phyloP scores from a whole-genome alignment of 2,113 vertebrate species.

The Carassius carassius region DNA sequence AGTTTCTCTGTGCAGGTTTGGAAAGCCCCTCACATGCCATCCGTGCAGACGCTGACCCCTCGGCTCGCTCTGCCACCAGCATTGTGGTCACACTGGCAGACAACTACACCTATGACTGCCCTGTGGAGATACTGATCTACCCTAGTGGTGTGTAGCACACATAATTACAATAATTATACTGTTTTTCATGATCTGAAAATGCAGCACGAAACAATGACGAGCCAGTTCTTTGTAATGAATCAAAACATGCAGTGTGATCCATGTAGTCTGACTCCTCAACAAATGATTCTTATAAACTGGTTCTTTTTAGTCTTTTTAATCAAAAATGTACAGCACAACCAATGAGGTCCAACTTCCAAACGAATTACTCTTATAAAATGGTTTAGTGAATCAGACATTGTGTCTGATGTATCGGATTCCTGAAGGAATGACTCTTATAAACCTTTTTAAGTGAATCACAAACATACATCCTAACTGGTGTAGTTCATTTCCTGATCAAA shows the following conservation, averaged over 20 bases:
- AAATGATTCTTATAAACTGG: too few relatives aligned
- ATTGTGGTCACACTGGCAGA: slow-evolving; percentile 89
- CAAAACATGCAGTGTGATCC: too few relatives aligned
- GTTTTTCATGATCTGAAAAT: background rate
- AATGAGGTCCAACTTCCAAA: background rate
- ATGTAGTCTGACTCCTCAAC: too few relatives aligned
- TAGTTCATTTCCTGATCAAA: too few relatives aligned
- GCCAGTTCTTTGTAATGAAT: too few relatives aligned
- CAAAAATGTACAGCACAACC: background rate
- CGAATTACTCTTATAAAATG: background rate
- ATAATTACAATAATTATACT: slow-evolving; percentile 1
- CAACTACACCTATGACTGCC: slow-evolving; percentile 92
- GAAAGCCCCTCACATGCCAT: slow-evolving; percentile 95
- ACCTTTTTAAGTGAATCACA: background rate
- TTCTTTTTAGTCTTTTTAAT: background rate
- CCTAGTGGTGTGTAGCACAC: slow-evolving; percentile 82
- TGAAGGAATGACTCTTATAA: background rate
- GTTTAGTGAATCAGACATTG: background rate
- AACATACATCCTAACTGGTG: too few relatives aligned
- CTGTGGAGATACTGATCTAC: slow-evolving; percentile 91
- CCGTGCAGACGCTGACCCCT: slow-evolving; percentile 88
- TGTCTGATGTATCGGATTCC: background rate
- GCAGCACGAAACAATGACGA: background rate
- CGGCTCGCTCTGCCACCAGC: slow-evolving; percentile 84
- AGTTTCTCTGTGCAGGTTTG: slow-evolving; percentile 78